phyloP scores from a whole-genome alignment of 2,797 vertebrate genomes.

The Rhincodon typus region DNA sequence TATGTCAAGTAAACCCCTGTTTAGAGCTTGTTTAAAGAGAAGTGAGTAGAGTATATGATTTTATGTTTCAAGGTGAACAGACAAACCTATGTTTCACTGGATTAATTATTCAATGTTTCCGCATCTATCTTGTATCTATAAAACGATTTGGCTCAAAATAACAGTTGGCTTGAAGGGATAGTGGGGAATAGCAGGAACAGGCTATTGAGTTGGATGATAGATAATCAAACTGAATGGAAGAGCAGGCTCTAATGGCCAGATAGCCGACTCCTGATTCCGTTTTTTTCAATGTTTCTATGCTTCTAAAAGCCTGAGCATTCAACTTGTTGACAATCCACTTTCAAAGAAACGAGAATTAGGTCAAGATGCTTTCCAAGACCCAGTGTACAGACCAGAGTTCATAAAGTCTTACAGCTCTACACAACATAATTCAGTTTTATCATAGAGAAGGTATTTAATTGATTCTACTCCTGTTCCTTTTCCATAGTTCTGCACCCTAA shows the following conservation, averaged over 20 bases:
- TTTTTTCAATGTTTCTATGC: too few relatives aligned
- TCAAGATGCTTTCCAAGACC: background rate
- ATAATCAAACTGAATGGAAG: too few relatives aligned
- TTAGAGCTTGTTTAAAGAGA: background rate
- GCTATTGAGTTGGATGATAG: too few relatives aligned
- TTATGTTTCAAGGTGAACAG: background rate
- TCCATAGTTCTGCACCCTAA: background rate
- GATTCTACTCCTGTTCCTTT: background rate
- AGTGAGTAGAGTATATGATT: background rate
- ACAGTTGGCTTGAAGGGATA: too few relatives aligned
- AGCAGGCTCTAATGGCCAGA: too few relatives aligned
- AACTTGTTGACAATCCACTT: background rate
- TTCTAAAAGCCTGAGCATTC: background rate
- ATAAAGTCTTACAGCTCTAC: background rate
- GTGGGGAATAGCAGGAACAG: too few relatives aligned
- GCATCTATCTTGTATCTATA: background rate
- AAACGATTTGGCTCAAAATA: background rate
- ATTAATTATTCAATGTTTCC: background rate
- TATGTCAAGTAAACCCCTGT: background rate
- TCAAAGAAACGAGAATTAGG: background rate
- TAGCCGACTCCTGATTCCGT: too few relatives aligned
- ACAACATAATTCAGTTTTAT: background rate
- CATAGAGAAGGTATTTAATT: background rate
- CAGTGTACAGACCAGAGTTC: background rate
- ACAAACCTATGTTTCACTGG: background rate